These are phyloP conservation scores for Alces alces DNA, from an alignment of 2,113 vertebrate species.

Conservation along the genomic window DNA sequence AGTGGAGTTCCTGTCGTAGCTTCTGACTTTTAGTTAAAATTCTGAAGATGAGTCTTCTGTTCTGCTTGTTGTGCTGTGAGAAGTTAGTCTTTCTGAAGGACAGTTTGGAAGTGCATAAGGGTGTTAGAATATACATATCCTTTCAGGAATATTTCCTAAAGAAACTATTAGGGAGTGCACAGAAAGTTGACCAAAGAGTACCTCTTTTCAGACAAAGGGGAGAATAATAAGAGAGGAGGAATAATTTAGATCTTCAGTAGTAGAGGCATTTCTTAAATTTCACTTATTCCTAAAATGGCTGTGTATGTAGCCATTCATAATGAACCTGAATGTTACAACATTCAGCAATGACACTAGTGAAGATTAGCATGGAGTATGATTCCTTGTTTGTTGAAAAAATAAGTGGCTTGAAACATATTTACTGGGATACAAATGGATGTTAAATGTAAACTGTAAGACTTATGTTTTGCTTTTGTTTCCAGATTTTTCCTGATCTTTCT, in stretches of 20 bases:
- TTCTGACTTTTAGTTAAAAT: neutral
- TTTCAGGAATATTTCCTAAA: neutral
- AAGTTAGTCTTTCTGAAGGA: neutral
- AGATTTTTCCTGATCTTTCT: neutral
- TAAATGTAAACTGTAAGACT: neutral
- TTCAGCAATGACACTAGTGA: neutral
- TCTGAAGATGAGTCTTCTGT: neutral
- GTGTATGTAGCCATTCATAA: neutral
- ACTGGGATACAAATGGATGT: neutral
- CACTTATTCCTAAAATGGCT: neutral
- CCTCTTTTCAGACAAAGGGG: neutral
- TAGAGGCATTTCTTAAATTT: neutral
- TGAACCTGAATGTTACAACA: neutral
- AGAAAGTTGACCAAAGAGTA: neutral
- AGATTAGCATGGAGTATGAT: neutral
- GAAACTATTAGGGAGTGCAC: neutral
- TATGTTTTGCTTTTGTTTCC: neutral
- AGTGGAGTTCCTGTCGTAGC: neutral
- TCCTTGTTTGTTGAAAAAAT: neutral
- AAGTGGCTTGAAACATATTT: neutral
- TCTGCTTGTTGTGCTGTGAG: neutral
- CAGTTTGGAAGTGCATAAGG: neutral
- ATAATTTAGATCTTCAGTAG: neutral
- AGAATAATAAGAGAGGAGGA: neutral
- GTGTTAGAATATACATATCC: neutral